phyloP scores from a whole-genome alignment of 2,888 invertebrate species.

The Cheilosia urbana region DNA sequence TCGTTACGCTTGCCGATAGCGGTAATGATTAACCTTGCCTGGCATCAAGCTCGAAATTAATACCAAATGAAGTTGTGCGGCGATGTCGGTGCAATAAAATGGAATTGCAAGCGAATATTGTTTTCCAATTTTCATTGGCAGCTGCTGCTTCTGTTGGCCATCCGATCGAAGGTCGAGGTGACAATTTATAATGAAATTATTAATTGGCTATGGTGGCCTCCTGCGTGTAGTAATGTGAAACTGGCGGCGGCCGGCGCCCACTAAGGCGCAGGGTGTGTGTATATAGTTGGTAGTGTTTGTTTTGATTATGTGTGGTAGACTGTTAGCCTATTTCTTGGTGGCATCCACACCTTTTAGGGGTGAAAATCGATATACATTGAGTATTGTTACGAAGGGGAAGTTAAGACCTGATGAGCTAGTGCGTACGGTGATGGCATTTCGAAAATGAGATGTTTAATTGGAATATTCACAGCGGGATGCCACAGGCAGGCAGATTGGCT shows the following conservation, averaged over 20 bases:
- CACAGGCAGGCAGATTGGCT: not conserved
- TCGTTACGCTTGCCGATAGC: conserved; percentile 55
- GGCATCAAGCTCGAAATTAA: conserved; percentile 59
- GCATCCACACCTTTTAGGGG: not conserved
- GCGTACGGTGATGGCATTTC: not conserved
- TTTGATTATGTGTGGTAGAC: not conserved
- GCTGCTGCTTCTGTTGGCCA: conserved; percentile 53
- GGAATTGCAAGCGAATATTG: conserved; percentile 59
- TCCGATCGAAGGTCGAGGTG: conserved; percentile 73
- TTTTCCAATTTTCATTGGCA: conserved; percentile 68
- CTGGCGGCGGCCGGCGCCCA: conserved; percentile 12
- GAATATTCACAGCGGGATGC: not conserved
- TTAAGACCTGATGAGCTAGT: not conserved
- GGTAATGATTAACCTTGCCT: conserved; percentile 63
- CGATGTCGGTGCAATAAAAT: conserved; percentile 36
- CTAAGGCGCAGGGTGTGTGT: not conserved
- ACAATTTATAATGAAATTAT: conserved; percentile 70
- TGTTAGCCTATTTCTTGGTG: not conserved
- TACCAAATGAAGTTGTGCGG: conserved; percentile 55
- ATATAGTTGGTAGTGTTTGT: not conserved
- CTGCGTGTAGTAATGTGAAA: conserved; percentile 54
- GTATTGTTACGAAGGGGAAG: conserved; percentile 1
- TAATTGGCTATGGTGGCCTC: conserved; percentile 70
- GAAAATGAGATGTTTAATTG: not conserved
- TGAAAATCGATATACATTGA: not conserved